Evolutionary conservation across 2,888 invertebrate genomes (phyloP).

Genomic region (Drosophila longiperda): DNA sequence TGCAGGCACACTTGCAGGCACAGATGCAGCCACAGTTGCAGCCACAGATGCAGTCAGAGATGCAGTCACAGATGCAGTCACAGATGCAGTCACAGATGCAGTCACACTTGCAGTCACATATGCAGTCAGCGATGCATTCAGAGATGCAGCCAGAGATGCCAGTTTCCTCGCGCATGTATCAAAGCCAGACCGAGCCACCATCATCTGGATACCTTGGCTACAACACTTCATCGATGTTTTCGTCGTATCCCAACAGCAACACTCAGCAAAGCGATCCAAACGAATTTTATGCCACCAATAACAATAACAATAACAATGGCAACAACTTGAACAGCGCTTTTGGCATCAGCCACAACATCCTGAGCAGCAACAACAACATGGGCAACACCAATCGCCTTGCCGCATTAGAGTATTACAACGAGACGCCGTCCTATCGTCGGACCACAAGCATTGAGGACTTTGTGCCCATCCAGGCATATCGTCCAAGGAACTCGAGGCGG

Average conservation of each 20-base stretch:
- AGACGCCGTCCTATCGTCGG: constrained; percentile 2
- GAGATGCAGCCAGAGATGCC: neutral
- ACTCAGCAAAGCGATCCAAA: neutral
- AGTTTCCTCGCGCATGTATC: constrained; percentile 19
- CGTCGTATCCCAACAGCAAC: neutral
- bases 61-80: neutral
- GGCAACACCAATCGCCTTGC: neutral
- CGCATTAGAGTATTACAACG: neutral
- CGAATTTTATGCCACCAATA: constrained; percentile 3
- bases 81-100: neutral
- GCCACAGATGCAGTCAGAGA: neutral
- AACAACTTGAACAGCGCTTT: neutral
- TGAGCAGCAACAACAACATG: neutral
- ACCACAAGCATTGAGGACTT: constrained; percentile 58
- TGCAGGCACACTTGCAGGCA: neutral
- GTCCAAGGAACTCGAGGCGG: constrained; percentile 37
- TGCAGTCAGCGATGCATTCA: neutral
- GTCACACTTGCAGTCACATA: neutral
- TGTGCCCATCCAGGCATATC: constrained; percentile 68
- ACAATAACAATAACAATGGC: neutral
- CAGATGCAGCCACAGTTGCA: neutral
- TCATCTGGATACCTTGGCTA: neutral
- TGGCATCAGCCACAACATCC: constrained; percentile 6
- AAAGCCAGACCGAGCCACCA: constrained; percentile 1
- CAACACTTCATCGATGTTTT: neutral